These are phyloP conservation scores for Leptura quadrifasciata DNA, from an alignment of 2,888 invertebrate genomes.

Conservation along the genomic window DNA sequence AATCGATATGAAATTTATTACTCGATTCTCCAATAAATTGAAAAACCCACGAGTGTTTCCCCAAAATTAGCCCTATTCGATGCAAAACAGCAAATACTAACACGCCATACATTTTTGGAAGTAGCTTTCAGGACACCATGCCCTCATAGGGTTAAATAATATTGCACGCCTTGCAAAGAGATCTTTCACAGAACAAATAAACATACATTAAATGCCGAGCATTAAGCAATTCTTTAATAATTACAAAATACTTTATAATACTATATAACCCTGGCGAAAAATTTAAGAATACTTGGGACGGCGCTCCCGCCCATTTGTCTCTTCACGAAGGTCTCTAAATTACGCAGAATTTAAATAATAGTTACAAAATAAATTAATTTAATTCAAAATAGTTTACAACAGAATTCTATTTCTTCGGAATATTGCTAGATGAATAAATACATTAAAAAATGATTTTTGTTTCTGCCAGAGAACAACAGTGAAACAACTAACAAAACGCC, in stretches of 20 bases:
- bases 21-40: neutral
- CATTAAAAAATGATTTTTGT: constrained; percentile 49
- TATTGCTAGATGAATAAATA: constrained; percentile 70
- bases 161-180: constrained; percentile 62
- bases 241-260: constrained; percentile 54
- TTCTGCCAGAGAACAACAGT: constrained; percentile 49
- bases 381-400: constrained; percentile 48
- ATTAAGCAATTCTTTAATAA: constrained; percentile 46
- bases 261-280: constrained; percentile 54
- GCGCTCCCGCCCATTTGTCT: constrained; percentile 34
- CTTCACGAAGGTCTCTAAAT: constrained; percentile 53
- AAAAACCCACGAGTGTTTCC: neutral
- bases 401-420: constrained; percentile 54
- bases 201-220: constrained; percentile 55
- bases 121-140: constrained; percentile 34
- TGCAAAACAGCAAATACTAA: neutral
- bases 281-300: constrained; percentile 17
- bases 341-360: constrained; percentile 46
- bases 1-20: neutral
- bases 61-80: neutral
- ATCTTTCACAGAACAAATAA: constrained; percentile 47
- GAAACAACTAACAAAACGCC: constrained; percentile 43
- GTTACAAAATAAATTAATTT: constrained; percentile 45
- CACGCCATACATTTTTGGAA: neutral
- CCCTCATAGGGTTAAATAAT: constrained; percentile 45